Conservation (phyloP, 1,140 invertebrate genomes). For the Acromyrmex charruanus region DNA sequence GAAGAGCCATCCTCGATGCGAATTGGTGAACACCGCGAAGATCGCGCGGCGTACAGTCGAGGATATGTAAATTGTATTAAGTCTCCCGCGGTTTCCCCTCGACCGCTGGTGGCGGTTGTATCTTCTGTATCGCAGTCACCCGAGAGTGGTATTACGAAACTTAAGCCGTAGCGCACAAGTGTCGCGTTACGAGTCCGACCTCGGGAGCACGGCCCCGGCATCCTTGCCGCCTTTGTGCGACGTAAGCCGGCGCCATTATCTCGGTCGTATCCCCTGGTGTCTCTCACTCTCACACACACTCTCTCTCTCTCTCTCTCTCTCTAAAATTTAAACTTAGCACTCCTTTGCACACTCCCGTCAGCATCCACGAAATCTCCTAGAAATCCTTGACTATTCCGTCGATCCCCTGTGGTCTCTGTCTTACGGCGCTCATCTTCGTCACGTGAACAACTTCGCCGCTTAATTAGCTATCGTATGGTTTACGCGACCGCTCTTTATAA, state of each 20-base stretch:
- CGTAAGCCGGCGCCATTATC: conserved; percentile 78
- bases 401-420: conserved; percentile 68
- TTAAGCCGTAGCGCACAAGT: conserved; percentile 83
- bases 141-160: conserved; percentile 82
- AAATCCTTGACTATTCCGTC: conserved; percentile 78
- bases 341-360: not conserved
- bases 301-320: conserved; percentile 25
- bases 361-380: conserved; percentile 57
- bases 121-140: conserved; percentile 79
- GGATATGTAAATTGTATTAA: conserved; percentile 84
- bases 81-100: conserved; percentile 47
- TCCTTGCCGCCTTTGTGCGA: conserved; percentile 69
- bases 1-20: not conserved
- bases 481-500: not conserved
- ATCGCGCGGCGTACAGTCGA: conserved; percentile 53
- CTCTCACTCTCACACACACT: not conserved
- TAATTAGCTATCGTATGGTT: conserved; percentile 21
- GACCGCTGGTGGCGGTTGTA: conserved; percentile 62
- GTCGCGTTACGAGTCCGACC: conserved; percentile 79
- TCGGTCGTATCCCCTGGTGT: conserved; percentile 48
- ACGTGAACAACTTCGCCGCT: conserved; percentile 15
- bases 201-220: conserved; percentile 11
- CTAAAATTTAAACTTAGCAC: conserved; percentile 61
- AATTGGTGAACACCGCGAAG: conserved; percentile 21
- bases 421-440: conserved; percentile 18